Conservation (phyloP, 2,113 vertebrate genomes). For the Rana temporaria region DNA sequence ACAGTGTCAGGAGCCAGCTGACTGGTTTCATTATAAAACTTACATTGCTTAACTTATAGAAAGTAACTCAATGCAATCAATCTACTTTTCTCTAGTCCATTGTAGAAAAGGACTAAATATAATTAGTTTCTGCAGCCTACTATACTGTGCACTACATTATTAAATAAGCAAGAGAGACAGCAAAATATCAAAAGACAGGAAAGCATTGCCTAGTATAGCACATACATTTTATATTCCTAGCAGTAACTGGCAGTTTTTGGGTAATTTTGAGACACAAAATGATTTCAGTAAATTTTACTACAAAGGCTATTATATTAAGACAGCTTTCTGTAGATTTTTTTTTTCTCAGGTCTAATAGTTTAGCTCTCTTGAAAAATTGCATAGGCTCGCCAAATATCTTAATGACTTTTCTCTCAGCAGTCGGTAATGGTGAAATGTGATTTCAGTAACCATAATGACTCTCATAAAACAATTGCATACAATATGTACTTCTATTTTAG, state of each 20-base stretch:
- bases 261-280: conserved; percentile 17
- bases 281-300: conserved; percentile 1
- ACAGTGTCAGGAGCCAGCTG: no score
- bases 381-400: conserved; percentile 80
- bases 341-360: conserved; percentile 71
- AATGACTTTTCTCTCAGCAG: conserved; percentile 84
- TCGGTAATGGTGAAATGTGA: conserved; percentile 86
- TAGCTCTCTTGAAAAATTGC: conserved; percentile 79
- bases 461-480: conserved; percentile 85
- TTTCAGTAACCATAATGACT: conserved; percentile 83
- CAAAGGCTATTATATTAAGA: conserved; percentile 57
- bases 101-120: no score
- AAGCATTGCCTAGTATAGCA: background rate
- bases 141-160: no score
- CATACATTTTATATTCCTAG: conserved; percentile 29
- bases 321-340: conserved; percentile 67
- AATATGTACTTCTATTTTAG: conserved; percentile 82
- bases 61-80: no score
- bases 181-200: conserved; percentile 52
- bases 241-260: conserved; percentile 7
- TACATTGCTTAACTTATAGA: no score
- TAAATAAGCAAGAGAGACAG: conserved; percentile 38
- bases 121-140: no score
- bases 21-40: no score
- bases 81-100: no score